Conservation (phyloP, 2,888 invertebrate species). For the Trissoscelio sp. region DNA sequence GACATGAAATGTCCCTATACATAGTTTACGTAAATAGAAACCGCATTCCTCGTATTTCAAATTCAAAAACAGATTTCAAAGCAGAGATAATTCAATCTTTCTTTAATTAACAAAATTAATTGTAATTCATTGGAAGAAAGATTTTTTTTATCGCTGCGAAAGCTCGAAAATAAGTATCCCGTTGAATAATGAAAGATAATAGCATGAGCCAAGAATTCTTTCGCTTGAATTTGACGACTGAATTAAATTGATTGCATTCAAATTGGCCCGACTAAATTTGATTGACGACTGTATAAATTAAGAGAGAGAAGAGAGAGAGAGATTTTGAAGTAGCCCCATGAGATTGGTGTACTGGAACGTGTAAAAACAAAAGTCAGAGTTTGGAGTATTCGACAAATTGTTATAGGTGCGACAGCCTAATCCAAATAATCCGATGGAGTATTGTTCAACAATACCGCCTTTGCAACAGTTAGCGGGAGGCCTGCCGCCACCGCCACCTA, state of each 20-base stretch:
- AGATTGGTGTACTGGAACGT: slow-evolving; percentile 69
- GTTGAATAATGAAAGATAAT: slow-evolving; percentile 18
- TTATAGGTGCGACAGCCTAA: slow-evolving; percentile 87
- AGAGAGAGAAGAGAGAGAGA: slow-evolving; percentile 15
- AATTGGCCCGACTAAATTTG: slow-evolving; percentile 5
- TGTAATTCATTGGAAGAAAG: background rate
- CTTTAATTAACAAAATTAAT: background rate
- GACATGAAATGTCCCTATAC: slow-evolving; percentile 7
- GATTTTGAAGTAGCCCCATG: slow-evolving; percentile 13
- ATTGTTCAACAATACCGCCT: slow-evolving; percentile 93
- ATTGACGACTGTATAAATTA: background rate
- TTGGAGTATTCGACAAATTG: slow-evolving; percentile 83
- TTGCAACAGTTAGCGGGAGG: slow-evolving; percentile 88
- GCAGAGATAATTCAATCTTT: background rate
- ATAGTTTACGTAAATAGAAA: slow-evolving; percentile 29
- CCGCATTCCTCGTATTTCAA: slow-evolving; percentile 29
- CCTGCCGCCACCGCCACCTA: slow-evolving; percentile 85
- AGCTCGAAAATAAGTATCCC: background rate
- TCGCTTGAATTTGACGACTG: slow-evolving; percentile 34
- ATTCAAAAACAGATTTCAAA: background rate
- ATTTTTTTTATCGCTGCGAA: background rate
- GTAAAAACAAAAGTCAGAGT: slow-evolving; percentile 72
- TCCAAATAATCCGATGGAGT: slow-evolving; percentile 94
- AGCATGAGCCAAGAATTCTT: slow-evolving; percentile 33
- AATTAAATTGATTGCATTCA: slow-evolving; percentile 12